Percentiles rank a stretch among this genome's conserved stretches.
These are phyloP conservation scores for Melopsittacus undulatus DNA, from an alignment of 2,797 vertebrate species.

Conservation along the genomic window DNA sequence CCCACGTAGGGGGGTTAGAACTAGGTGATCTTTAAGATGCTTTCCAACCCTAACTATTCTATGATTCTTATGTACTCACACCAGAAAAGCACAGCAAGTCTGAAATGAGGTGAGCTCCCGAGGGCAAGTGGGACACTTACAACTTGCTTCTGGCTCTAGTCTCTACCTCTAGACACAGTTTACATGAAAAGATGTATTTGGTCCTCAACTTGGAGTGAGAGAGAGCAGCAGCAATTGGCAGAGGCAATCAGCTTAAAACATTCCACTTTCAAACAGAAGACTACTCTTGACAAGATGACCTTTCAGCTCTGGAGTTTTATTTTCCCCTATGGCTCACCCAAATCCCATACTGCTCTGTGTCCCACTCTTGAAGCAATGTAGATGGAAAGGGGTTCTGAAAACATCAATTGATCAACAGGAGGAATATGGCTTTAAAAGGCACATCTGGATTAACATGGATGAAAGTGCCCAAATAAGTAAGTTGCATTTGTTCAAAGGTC, in stretches of 20 bases:
- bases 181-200: not conserved
- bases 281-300: not conserved
- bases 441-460: slow-evolving; percentile 44
- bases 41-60: not conserved
- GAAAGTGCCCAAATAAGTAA: not conserved
- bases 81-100: not conserved
- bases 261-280: not conserved
- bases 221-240: not conserved
- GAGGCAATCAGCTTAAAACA: not conserved
- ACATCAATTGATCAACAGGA: not conserved
- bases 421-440: not conserved
- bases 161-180: not conserved
- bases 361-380: not conserved
- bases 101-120: not conserved
- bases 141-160: not conserved
- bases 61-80: not conserved
- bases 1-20: not conserved
- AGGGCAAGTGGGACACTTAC: not conserved
- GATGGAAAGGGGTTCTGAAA: not conserved
- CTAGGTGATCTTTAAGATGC: not conserved
- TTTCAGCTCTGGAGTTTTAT: not conserved
- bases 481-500: slow-evolving; percentile 14
- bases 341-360: not conserved
- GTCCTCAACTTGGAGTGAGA: not conserved
- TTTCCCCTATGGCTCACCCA: not conserved